phyloP scores from a whole-genome alignment of 1,140 invertebrate genomes.

The Macrotrachela quadricornifera region DNA sequence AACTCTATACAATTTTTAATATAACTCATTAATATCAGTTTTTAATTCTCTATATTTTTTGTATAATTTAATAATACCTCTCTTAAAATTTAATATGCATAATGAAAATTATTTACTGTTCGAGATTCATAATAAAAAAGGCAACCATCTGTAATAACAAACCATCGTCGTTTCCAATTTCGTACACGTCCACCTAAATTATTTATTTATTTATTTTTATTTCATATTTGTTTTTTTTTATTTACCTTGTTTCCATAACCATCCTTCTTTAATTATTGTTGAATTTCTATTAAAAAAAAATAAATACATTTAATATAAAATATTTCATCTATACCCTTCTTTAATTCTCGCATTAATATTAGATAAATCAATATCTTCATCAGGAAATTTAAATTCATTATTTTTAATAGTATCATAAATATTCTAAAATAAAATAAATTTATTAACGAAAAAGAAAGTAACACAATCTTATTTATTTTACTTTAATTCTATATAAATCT shows the following conservation, averaged over 20 bases:
- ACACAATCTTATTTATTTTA: too few relatives aligned
- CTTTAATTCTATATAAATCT: too few relatives aligned
- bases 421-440: conserved; percentile 38
- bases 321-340: too few relatives aligned
- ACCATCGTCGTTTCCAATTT: conserved; percentile 95
- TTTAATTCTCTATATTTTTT: too few relatives aligned
- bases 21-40: too few relatives aligned
- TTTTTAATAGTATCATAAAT: conserved; percentile 94
- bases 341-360: conserved; percentile 16
- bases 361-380: conserved; percentile 96
- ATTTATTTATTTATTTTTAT: too few relatives aligned
- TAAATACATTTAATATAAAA: conserved; percentile 23
- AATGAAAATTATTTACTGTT: conserved; percentile 35
- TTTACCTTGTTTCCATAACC: conserved; percentile 85
- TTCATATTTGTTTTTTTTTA: too few relatives aligned
- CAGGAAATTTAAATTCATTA: conserved; percentile 95
- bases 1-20: too few relatives aligned
- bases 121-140: conserved; percentile 98
- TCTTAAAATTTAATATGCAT: too few relatives aligned
- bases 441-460: too few relatives aligned
- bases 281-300: conserved; percentile 99
- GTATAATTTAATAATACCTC: too few relatives aligned
- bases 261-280: conserved; percentile 95
- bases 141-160: conserved; percentile 95
- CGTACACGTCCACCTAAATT: conserved; percentile 54